These are phyloP conservation scores for Drosophila athabasca DNA, from an alignment of 1,140 invertebrate genomes.

Conservation along the genomic window DNA sequence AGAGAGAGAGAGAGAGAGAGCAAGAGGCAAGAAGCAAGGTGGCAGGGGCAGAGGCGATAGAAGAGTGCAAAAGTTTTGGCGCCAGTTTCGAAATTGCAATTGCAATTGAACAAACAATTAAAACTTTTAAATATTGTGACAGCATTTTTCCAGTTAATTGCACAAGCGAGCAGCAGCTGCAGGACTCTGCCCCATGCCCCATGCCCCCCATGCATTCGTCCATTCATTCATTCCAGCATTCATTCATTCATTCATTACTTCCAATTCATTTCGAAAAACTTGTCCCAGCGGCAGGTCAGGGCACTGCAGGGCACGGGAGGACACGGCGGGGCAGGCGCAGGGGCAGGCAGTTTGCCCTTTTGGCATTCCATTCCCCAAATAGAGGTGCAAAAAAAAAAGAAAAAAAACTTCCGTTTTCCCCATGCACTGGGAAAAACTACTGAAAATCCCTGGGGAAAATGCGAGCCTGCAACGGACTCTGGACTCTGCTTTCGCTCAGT, in stretches of 20 bases:
- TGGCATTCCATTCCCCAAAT: slow-evolving; percentile 19
- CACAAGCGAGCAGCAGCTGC: slow-evolving; percentile 49
- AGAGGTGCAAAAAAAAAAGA: slow-evolving; percentile 37
- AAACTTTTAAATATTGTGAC: slow-evolving; percentile 81
- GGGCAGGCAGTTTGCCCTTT: slow-evolving; percentile 24
- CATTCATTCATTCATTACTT: slow-evolving; percentile 57
- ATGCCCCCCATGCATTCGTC: too few relatives aligned
- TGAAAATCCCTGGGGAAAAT: too few relatives aligned
- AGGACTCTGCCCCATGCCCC: not conserved
- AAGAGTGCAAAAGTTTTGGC: slow-evolving; percentile 44
- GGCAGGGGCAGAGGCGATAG: too few relatives aligned
- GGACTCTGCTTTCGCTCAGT: slow-evolving; percentile 26
- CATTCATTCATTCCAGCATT: not conserved
- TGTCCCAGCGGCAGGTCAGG: slow-evolving; percentile 14
- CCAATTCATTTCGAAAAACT: slow-evolving; percentile 61
- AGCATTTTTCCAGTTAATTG: slow-evolving; percentile 80
- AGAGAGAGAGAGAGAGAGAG: not conserved
- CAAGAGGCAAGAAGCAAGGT: not conserved
- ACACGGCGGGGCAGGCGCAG: not conserved
- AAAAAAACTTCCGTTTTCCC: not conserved
- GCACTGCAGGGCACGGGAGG: not conserved
- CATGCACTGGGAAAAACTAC: not conserved
- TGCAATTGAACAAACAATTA: slow-evolving; percentile 80
- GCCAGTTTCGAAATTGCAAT: slow-evolving; percentile 51
- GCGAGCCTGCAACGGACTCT: too few relatives aligned